A percentile compares a stretch with the other conserved stretches of the same genome.
Conservation (phyloP, 2,888 invertebrate species). For the Agriotes lineatus region DNA sequence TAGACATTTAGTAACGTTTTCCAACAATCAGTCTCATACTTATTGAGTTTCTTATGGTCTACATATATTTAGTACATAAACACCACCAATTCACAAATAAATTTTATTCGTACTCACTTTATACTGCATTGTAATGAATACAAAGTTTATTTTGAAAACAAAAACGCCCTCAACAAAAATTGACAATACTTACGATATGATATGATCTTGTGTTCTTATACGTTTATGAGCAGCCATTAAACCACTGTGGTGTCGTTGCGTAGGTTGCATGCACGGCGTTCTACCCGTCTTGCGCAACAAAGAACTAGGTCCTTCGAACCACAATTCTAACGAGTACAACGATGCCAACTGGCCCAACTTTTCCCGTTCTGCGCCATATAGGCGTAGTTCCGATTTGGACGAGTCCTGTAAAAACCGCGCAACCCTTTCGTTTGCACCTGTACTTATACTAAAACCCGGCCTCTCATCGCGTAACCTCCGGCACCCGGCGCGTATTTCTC, state of each 20-base stretch:
- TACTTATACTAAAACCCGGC: constrained; percentile 85
- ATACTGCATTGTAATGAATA: not conserved
- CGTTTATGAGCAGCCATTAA: constrained; percentile 62
- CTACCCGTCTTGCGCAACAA: constrained; percentile 77
- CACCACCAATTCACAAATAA: not conserved
- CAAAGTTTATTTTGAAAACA: not conserved
- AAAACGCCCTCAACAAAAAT: not conserved
- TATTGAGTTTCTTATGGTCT: constrained; percentile 8
- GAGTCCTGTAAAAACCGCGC: constrained; percentile 87
- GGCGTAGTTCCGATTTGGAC: constrained; percentile 79
- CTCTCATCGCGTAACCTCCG: constrained; percentile 84
- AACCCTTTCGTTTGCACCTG: constrained; percentile 88
- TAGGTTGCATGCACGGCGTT: constrained; percentile 65
- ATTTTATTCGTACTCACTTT: not conserved
- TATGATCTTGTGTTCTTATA: constrained; percentile 60
- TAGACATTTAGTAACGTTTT: not conserved
- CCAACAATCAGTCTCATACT: constrained; percentile 17
- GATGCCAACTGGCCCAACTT: constrained; percentile 79
- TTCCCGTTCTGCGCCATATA: constrained; percentile 74
- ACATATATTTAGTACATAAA: not conserved
- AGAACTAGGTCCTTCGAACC: constrained; percentile 76
- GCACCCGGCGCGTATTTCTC: constrained; percentile 75
- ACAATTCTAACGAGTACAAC: constrained; percentile 81
- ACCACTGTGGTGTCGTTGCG: constrained; percentile 63
- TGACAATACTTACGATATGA: constrained; percentile 36